Evolutionary conservation across 2,797 vertebrate species (phyloP).

Genomic region (Uromys caudimaculatus): DNA sequence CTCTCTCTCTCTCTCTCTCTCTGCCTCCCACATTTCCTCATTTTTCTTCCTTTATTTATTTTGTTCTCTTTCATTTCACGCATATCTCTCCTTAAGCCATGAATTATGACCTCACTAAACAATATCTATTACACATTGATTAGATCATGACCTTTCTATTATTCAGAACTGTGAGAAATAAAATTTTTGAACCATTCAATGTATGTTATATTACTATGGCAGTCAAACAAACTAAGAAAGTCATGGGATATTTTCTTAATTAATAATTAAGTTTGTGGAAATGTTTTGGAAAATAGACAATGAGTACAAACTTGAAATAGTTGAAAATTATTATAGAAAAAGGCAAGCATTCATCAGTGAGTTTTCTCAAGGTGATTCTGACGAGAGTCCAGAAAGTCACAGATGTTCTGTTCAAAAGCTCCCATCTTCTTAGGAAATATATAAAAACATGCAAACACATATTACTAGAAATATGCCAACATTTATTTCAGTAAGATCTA

Average conservation of each 20-base stretch:
- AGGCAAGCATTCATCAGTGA: background rate
- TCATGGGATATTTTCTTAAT: background rate
- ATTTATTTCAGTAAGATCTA: background rate
- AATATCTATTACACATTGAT: background rate
- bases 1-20: accelerated
- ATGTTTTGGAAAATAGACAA: background rate
- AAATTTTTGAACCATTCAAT: background rate
- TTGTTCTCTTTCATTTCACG: background rate
- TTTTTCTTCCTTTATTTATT: background rate
- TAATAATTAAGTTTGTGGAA: background rate
- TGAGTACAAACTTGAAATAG: background rate
- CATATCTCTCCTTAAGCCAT: background rate
- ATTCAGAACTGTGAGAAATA: background rate
- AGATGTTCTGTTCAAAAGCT: too few species aligned
- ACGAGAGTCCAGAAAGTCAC: background rate
- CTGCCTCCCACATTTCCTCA: background rate
- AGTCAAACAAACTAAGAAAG: background rate
- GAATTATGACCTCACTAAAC: background rate
- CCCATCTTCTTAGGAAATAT: background rate
- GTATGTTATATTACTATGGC: background rate
- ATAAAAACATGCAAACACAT: background rate
- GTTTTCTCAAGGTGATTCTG: background rate
- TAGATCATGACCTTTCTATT: background rate
- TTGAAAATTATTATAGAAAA: background rate
- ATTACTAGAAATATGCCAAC: background rate